Base-by-base conservation (phyloP, 1,140 invertebrate genomes). In the Kradibia gibbosae region DNA sequence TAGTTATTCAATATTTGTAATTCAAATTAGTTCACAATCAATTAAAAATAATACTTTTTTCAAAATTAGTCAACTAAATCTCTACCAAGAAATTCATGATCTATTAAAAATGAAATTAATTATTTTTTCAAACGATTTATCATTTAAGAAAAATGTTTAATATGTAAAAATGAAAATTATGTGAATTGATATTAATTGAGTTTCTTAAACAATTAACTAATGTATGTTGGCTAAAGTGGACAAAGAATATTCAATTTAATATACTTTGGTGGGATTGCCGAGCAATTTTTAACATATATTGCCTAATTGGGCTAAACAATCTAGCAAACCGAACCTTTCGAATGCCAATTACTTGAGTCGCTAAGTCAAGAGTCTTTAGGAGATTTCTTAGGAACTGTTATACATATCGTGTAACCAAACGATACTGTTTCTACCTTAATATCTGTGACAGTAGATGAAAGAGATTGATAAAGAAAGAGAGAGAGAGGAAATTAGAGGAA, bases 241-340 rank as follows among this genome's bases (percentile, higher is more conserved):
- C 31, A 65, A 36, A 36, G 60, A 36, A 34, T 22, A 34, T 65
- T 65, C 36, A 20, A 22, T 36, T 2, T 25, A 57, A 57, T 13
- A 7, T 57, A 5, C 3, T 65, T 65, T 65, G 15, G 62, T 22
- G 31, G 31, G 28, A 17, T 1, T 5, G 50, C 48, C 71, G 48
- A 53, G 13, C 31, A 7, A 55, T 34, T 70, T 80, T 74, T 74
- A 50, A 55, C 70, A 15, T 48, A 28, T 62, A 80, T 17, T 13
- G 42, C 36, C 70, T 80, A 74, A 80, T 62, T 74, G 71, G 48
- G 50, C 70, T 80, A 65, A 80, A 28, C 70, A 53, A 74, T 45
- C 42, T 20, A 34, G 45, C 78, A 72, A 79, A 80, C 78, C 57
- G 45, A 42, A 28, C 31, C 55, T 80, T 74, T 65, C 42, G 53